These are phyloP conservation scores for Laodelphax striatellus DNA, from an alignment of 1,140 invertebrate species.

Conservation along the genomic window DNA sequence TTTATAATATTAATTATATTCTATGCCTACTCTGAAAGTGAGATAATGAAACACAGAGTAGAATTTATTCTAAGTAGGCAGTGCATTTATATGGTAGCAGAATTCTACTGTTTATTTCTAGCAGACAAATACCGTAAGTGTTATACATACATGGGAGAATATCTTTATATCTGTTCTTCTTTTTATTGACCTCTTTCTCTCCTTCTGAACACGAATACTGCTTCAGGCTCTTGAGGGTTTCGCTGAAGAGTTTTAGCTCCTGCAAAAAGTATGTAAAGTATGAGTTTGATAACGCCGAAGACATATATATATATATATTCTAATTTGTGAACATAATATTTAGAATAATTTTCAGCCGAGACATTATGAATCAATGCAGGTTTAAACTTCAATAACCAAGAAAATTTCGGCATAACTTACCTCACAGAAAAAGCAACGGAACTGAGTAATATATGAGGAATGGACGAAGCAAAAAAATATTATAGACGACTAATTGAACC, in stretches of 20 bases:
- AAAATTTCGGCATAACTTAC: not conserved
- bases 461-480: not conserved
- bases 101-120: too few relatives aligned
- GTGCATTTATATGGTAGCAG: too few relatives aligned
- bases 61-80: too few relatives aligned
- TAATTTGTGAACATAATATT: not conserved
- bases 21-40: too few relatives aligned
- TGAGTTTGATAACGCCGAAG: not conserved
- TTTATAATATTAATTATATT: too few relatives aligned
- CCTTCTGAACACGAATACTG: constrained; percentile 44
- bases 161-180: constrained; percentile 60
- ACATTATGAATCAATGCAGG: not conserved
- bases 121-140: too few relatives aligned
- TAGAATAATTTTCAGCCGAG: not conserved
- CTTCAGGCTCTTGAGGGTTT: constrained; percentile 33
- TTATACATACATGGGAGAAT: constrained; percentile 51
- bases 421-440: not conserved
- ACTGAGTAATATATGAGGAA: not conserved
- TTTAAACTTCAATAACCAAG: not conserved
- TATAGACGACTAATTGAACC: too few relatives aligned
- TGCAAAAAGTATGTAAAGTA: constrained; percentile 21
- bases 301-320: not conserved
- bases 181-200: constrained; percentile 46
- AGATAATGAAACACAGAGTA: too few relatives aligned
- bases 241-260: constrained; percentile 39